These are phyloP conservation scores for Spilarctia lutea DNA, from an alignment of 2,888 invertebrate genomes.

Conservation along the genomic window DNA sequence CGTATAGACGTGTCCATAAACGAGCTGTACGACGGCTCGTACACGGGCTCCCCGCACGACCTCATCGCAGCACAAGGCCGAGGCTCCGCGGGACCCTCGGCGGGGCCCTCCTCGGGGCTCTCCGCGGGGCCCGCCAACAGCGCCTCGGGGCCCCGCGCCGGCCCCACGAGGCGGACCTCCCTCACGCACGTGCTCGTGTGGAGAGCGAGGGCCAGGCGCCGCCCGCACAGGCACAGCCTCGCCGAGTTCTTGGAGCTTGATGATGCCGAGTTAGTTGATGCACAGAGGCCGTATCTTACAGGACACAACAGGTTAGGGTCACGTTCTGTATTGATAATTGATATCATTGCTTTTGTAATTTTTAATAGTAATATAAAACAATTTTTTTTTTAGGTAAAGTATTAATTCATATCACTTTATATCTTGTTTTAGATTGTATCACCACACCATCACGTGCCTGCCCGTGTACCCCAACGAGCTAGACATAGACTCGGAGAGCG, in stretches of 20 bases:
- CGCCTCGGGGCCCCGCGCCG: constrained; percentile 88
- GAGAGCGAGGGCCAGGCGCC: constrained; percentile 89
- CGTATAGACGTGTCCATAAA: constrained; percentile 98
- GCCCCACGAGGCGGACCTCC: constrained; percentile 89
- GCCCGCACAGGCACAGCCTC: constrained; percentile 90
- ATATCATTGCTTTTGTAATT: no score
- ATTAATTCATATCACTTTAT: not conserved
- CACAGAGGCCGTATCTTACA: constrained; percentile 95
- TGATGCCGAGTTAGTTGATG: constrained; percentile 91
- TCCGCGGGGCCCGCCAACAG: constrained; percentile 80
- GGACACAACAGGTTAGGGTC: constrained; percentile 92
- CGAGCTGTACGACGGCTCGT: constrained; percentile 97
- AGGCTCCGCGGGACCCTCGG: constrained; percentile 81
- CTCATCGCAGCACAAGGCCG: constrained; percentile 92
- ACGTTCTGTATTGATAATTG: not conserved
- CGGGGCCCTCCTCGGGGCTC: constrained; percentile 86
- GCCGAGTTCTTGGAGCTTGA: constrained; percentile 96
- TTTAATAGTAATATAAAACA: no score
- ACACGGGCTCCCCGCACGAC: constrained; percentile 97
- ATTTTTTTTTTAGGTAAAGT: no score
- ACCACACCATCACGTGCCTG: constrained; percentile 97
- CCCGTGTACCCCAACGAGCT: constrained; percentile 98
- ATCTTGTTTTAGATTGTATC: constrained; percentile 90
- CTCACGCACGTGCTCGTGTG: constrained; percentile 82
- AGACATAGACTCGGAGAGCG: constrained; percentile 97